These are phyloP conservation scores for Argynnis bischoffii DNA, from an alignment of 2,888 invertebrate genomes.

Conservation along the genomic window DNA sequence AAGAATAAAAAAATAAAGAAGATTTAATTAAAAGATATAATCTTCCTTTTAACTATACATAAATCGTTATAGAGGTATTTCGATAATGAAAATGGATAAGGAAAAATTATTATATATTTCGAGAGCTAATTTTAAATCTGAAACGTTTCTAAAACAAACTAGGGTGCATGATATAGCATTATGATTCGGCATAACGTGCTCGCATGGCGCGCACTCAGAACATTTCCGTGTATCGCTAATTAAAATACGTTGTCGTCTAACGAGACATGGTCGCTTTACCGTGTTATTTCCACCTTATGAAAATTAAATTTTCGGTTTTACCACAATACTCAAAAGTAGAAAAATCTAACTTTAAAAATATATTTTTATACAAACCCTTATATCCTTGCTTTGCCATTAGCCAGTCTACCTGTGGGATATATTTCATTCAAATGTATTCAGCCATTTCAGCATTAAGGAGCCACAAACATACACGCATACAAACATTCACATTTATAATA, in stretches of 20 bases:
- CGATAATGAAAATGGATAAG: not conserved
- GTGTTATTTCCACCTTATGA: conserved; percentile 64
- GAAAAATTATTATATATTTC: not conserved
- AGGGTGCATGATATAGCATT: conserved; percentile 59
- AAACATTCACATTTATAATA: too few relatives aligned
- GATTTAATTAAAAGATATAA: too few relatives aligned
- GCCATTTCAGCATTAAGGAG: too few relatives aligned
- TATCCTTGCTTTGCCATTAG: too few relatives aligned
- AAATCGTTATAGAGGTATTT: too few relatives aligned
- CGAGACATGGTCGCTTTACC: conserved; percentile 55
- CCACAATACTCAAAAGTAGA: conserved; percentile 3
- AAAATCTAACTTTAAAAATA: not conserved
- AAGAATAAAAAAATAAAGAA: too few relatives aligned
- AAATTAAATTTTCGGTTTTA: conserved; percentile 53
- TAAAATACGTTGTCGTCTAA: conserved; percentile 76
- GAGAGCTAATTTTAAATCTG: conserved; percentile 40
- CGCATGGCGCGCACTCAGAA: conserved; percentile 64
- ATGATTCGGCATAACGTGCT: conserved; percentile 63
- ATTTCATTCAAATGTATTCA: too few relatives aligned
- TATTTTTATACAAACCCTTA: not conserved
- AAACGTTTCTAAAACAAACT: conserved; percentile 50
- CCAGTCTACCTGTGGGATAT: too few relatives aligned
- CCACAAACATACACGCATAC: too few relatives aligned
- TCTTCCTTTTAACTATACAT: too few relatives aligned
- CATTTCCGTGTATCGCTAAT: conserved; percentile 81